phyloP scores from a whole-genome alignment of 92 coral and sea anemone genomes.

The Parazoanthus swiftii region DNA sequence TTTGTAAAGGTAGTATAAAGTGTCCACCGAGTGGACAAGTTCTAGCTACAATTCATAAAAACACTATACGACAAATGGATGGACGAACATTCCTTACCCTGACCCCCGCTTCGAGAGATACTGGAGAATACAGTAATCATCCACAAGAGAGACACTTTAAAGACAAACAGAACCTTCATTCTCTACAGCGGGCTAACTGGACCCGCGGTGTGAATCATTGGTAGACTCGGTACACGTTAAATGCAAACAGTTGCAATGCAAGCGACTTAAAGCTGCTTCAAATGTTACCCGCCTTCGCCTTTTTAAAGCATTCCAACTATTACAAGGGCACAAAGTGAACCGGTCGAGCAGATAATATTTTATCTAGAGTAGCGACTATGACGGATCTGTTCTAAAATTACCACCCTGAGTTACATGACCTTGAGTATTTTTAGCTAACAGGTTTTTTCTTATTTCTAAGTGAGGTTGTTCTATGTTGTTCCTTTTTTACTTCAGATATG shows the following conservation, averaged over 20 bases:
- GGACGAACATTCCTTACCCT: neutral
- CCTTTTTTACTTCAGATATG: no score
- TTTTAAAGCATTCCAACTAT: neutral
- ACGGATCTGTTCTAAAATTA: no score
- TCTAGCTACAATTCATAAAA: no score
- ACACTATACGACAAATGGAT: neutral
- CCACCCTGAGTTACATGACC: no score
- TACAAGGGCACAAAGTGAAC: neutral
- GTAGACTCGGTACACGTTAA: neutral
- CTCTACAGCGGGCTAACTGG: neutral
- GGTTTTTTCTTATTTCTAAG: no score
- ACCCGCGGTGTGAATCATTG: neutral
- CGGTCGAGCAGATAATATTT: neutral
- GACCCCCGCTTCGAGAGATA: neutral
- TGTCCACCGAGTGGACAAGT: neutral
- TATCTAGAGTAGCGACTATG: no score
- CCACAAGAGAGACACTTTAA: neutral
- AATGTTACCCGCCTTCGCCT: neutral
- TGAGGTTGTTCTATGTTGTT: no score
- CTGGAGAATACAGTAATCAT: neutral
- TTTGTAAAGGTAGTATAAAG: no score
- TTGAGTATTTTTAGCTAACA: no score
- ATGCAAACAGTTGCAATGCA: no score
- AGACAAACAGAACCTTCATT: neutral
- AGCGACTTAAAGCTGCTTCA: neutral